phyloP scores from a whole-genome alignment of 2,113 vertebrate genomes.

The Coreoperca whiteheadi region DNA sequence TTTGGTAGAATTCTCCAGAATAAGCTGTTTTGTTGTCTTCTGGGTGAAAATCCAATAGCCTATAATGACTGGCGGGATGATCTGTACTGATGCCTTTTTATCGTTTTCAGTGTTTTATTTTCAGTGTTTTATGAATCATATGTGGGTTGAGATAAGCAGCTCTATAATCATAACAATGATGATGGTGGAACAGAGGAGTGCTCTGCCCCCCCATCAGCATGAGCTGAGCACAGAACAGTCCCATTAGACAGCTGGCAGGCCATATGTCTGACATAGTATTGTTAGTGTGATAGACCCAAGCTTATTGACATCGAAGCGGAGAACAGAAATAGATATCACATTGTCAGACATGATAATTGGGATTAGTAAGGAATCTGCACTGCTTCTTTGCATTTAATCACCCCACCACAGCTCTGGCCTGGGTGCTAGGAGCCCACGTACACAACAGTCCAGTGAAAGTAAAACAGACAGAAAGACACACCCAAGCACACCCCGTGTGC shows the following conservation, averaged over 20 bases:
- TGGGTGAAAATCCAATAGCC: slow-evolving; percentile 60
- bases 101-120: slow-evolving; percentile 62
- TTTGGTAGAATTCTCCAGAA: slow-evolving; percentile 54
- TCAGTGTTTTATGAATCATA: slow-evolving; percentile 66
- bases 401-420: background rate
- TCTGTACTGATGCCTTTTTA: slow-evolving; percentile 67
- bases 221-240: slow-evolving; percentile 55
- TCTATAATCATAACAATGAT: slow-evolving; percentile 67
- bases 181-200: slow-evolving; percentile 50
- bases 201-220: slow-evolving; percentile 38
- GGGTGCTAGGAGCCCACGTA: background rate
- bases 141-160: slow-evolving; percentile 68
- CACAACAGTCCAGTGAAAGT: slow-evolving; percentile 1
- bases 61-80: slow-evolving; percentile 64
- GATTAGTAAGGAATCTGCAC: slow-evolving; percentile 44
- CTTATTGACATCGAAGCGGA: slow-evolving; percentile 65
- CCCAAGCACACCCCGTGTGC: background rate
- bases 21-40: slow-evolving; percentile 55
- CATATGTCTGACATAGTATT: slow-evolving; percentile 64
- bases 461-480: slow-evolving; percentile 23
- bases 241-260: slow-evolving; percentile 70
- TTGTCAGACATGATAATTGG: slow-evolving; percentile 54
- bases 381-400: slow-evolving; percentile 40
- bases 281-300: slow-evolving; percentile 47
- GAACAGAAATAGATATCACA: slow-evolving; percentile 50